These are phyloP conservation scores for Polyommatus iphigenia DNA, from an alignment of 2,888 invertebrate species.

Conservation along the genomic window DNA sequence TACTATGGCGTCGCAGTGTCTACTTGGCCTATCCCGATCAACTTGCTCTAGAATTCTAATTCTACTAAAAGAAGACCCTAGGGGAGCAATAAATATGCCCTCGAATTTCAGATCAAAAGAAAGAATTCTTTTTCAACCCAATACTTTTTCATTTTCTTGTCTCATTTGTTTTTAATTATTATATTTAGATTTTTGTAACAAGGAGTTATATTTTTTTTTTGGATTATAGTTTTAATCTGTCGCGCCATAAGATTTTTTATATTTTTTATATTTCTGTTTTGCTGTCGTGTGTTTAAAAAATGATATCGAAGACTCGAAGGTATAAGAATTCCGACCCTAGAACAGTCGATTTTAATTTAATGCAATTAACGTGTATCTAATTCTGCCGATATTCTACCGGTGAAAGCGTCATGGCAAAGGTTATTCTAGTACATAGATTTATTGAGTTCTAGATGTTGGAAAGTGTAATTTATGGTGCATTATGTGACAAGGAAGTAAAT, in stretches of 20 bases:
- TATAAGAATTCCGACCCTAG: not conserved
- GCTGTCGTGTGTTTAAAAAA: too few species aligned
- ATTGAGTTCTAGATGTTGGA: constrained; percentile 16
- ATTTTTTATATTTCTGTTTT: too few species aligned
- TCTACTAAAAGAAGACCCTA: constrained; percentile 32
- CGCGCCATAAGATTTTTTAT: too few species aligned
- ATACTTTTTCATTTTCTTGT: too few species aligned
- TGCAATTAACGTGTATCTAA: constrained; percentile 20
- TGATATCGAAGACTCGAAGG: too few species aligned
- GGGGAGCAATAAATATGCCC: too few species aligned
- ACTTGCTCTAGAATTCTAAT: constrained; percentile 53
- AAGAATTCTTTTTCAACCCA: too few species aligned
- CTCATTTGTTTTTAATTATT: too few species aligned
- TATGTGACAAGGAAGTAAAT: not conserved
- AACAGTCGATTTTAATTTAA: not conserved
- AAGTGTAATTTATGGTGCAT: constrained; percentile 14
- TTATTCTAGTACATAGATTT: not conserved
- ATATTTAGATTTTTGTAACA: too few species aligned
- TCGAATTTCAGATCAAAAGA: too few species aligned
- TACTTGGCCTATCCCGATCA: constrained; percentile 52
- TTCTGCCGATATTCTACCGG: not conserved
- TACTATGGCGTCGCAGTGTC: constrained; percentile 54
- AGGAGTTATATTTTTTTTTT: too few species aligned
- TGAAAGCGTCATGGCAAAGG: not conserved
- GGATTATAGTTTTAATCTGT: too few species aligned